Base-by-base conservation (phyloP, 2,888 invertebrate genomes). In the Caenorhabditis sp. region DNA sequence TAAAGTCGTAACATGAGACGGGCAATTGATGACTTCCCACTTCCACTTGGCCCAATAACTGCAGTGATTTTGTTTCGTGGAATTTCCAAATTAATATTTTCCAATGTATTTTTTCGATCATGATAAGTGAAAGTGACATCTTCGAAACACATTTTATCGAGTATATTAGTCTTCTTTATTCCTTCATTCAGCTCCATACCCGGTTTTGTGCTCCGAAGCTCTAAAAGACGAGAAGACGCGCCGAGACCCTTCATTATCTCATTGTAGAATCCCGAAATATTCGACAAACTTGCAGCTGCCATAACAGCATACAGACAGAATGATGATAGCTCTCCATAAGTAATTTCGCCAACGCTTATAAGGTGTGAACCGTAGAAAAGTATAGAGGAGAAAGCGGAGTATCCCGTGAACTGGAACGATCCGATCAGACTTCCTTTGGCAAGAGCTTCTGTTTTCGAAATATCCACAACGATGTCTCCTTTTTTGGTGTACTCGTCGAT, bases 201-300 rank as follows among this genome's bases (percentile, higher is more conserved):
- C 1, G 94, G 93, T 78, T 91, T 88, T 59, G 94, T 91, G 88
- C 95, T 95, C 58, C 94, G 92, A 64, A 97, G 91, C 87, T 95
- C 92, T 92, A 95, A 95, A 24, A 97, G 90, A 64, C 95, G 91
- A 0, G 92, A 91, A 1, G 94, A 94, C 0, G 97, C 95, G 0
- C 97, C 97, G 1, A 97, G 89, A 0, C 95, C 95, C 27, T 93
- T 93, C 89, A 95, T 96, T 74, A 96, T 88, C 87, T 96, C 96
- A 0, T 94, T 93, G 88, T 95, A 97, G 88, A 95, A 96, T 79
- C 92, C 93, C 55, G 93, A 93, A 10, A 97, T 88, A 23, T 76
- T 79, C 5, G 78, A 74, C n/a, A 82, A 60, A 53, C 62, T 62
- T 17, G 75, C 64, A 24, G 82, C 81, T 24, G 84, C 84, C 10